phyloP scores from a whole-genome alignment of 2,113 vertebrate genomes.

The Garra rufa region DNA sequence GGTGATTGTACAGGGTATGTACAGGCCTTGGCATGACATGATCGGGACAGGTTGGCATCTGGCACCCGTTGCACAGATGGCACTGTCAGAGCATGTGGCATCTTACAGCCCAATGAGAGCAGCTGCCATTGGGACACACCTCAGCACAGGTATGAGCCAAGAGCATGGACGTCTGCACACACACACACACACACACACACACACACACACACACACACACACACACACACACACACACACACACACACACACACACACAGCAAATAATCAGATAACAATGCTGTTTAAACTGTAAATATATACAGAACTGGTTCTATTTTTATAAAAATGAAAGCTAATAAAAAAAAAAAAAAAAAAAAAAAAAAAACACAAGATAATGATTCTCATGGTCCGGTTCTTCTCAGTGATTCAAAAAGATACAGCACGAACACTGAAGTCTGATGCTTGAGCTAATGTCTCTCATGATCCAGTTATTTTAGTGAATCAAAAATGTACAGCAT shows the following conservation, averaged over 20 bases:
- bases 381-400: too few relatives aligned
- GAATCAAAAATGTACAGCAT: too few relatives aligned
- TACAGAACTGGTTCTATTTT: background rate
- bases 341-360: background rate
- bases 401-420: too few relatives aligned
- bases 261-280: background rate
- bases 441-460: too few relatives aligned
- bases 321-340: too few relatives aligned
- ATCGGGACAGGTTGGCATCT: conserved; percentile 47
- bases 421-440: too few relatives aligned
- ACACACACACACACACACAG: background rate
- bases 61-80: conserved; percentile 49
- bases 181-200: background rate
- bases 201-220: too few relatives aligned
- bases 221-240: background rate
- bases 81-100: conserved; percentile 57
- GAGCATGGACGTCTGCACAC: background rate
- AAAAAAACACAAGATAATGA: too few relatives aligned
- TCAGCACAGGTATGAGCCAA: conserved; percentile 12
- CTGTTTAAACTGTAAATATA: background rate
- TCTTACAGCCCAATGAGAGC: conserved; percentile 43
- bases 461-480: too few relatives aligned
- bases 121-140: conserved; percentile 36
- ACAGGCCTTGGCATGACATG: conserved; percentile 43
- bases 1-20: conserved; percentile 36